Evolutionary conservation across 2,113 vertebrate genomes (phyloP), one percentile per base, ranked within the genome.

Genomic region (Piaya cayana): DNA sequence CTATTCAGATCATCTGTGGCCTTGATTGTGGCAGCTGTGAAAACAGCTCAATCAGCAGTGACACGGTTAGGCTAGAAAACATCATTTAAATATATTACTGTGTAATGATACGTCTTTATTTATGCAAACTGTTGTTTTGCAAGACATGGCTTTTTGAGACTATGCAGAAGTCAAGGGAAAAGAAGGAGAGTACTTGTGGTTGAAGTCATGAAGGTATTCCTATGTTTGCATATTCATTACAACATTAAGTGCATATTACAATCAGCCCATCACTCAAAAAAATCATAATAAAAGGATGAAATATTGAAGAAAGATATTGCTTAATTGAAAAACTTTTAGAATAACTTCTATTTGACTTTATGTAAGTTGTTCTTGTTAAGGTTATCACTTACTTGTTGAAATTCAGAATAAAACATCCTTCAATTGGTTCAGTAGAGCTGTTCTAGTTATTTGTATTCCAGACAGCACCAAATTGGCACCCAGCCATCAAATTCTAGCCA

Each of bases 381-480:
- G 12, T 20, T 60, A 30, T 62, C 3, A 13, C 9, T 30, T 67
- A 29, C 11, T n/a, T 67, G 2, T 26, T 62, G 12, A 53, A 49
- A 52, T 62, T 75, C 20, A 56, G 36, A 82, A 21, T 37, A 47
- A 90, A 90, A 45, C 8, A 42, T 7, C 7, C 12, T 78, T 74
- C 42, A 56, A 60, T 12, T 36, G 45, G 5, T 8, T 74, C n/a
- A 18, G 10, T 32, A 52, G 26, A 47, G 5, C 10, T 56, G 8
- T 52, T 43, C 5, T 45, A 18, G 6, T 55, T 59, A 26, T 50
- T 69, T 74, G 8, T 74, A 45, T 82, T 74, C 25, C 32, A 65
- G 16, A 21, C 3, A 74, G 12, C 5, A 45, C 4, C 12, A 43
- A 81, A 42, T 10, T 2, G 0, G 8, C 23, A 36, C 3, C 8